phyloP scores from a whole-genome alignment of 2,888 invertebrate genomes.

The Standfussiana lucernea region DNA sequence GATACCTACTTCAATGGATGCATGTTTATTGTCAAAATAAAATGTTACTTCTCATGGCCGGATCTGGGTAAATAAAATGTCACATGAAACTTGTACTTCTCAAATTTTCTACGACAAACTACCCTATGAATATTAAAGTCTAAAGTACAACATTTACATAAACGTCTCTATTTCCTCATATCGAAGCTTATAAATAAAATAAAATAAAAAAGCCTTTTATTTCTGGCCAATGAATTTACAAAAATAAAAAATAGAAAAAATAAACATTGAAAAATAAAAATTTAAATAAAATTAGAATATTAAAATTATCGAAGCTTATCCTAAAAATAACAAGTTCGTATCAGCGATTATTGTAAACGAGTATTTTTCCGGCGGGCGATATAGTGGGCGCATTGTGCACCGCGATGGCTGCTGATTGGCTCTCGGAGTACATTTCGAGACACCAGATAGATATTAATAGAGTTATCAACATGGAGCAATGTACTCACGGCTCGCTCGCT shows the following conservation, averaged over 20 bases:
- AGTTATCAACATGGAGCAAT: constrained; percentile 87
- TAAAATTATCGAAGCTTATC: no score
- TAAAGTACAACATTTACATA: neutral
- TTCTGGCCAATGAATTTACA: no score
- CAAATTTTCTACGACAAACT: neutral
- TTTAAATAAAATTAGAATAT: no score
- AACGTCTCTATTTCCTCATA: neutral
- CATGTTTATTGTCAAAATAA: constrained; percentile 4
- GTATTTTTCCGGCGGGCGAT: constrained; percentile 44
- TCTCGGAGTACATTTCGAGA: constrained; percentile 76
- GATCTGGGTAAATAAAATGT: constrained; percentile 1
- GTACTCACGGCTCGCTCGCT: constrained; percentile 74
- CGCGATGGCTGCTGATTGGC: constrained; percentile 74
- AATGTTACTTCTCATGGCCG: neutral
- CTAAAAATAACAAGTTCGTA: neutral
- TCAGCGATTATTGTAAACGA: constrained; percentile 1
- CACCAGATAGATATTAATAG: constrained; percentile 84
- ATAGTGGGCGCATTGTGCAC: constrained; percentile 67
- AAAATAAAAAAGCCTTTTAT: no score
- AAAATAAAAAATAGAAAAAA: no score
- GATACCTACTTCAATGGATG: neutral
- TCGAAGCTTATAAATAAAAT: no score
- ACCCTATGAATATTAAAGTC: neutral
- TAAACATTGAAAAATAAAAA: no score
- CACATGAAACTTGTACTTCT: neutral